These are phyloP conservation scores for Gymnarchus niloticus DNA, from an alignment of 2,113 vertebrate genomes.

Conservation along the genomic window DNA sequence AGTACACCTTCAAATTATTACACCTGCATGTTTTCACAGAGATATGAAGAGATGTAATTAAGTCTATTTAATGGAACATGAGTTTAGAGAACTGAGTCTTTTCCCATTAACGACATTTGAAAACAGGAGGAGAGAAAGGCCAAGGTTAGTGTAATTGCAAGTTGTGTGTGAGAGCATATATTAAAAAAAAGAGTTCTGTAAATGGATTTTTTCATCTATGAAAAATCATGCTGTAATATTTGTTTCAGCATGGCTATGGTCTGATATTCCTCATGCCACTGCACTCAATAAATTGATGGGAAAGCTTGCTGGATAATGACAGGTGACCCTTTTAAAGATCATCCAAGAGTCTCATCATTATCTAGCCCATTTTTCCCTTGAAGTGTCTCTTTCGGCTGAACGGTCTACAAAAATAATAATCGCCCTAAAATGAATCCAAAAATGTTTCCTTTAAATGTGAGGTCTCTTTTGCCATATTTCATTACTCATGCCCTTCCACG, in stretches of 20 bases:
- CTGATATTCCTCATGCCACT: not conserved
- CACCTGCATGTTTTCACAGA: not conserved
- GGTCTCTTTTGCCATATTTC: slow-evolving; percentile 29
- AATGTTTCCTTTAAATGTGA: slow-evolving; percentile 43
- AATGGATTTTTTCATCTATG: not conserved
- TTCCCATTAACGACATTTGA: not conserved
- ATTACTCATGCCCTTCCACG: slow-evolving; percentile 37
- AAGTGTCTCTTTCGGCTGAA: slow-evolving; percentile 43
- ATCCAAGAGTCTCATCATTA: slow-evolving; percentile 32
- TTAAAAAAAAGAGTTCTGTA: not conserved
- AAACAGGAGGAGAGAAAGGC: not conserved
- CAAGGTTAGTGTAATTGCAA: not conserved
- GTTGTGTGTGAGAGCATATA: not conserved
- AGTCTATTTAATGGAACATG: not conserved
- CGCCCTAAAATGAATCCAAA: slow-evolving; percentile 50
- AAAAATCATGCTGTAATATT: not conserved
- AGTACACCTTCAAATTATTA: not conserved
- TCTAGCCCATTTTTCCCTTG: slow-evolving; percentile 45
- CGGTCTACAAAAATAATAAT: slow-evolving; percentile 41
- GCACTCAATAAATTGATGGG: not conserved
- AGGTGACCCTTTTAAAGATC: not conserved
- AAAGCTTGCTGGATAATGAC: not conserved
- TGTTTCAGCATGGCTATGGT: not conserved
- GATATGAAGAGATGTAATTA: not conserved
- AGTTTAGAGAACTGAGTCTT: not conserved